A percentile compares a stretch with the other conserved stretches of the same genome.
Conservation (phyloP, 2,113 vertebrate species). For the Pachyramphus minor region DNA sequence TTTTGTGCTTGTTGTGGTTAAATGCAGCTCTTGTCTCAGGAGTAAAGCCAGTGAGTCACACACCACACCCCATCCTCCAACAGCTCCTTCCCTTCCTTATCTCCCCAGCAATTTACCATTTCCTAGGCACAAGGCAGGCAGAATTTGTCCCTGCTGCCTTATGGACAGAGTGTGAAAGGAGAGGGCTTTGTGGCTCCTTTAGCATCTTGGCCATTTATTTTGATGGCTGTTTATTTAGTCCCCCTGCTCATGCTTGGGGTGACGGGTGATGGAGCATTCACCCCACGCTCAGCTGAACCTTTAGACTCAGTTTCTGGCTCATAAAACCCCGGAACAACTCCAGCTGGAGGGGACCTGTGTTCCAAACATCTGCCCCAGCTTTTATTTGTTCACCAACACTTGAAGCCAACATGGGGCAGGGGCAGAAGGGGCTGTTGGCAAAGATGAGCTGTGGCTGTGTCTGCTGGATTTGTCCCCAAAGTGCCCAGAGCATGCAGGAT, state of each 20-base stretch:
- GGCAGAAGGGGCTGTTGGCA: neutral
- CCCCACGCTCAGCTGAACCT: neutral
- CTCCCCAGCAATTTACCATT: neutral
- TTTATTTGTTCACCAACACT: neutral
- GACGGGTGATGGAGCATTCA: neutral
- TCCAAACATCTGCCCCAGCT: neutral
- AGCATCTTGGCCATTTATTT: neutral
- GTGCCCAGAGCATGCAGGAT: neutral
- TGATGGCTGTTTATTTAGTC: no score
- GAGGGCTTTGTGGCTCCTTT: neutral
- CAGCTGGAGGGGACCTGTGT: neutral
- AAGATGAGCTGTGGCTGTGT: neutral
- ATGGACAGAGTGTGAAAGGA: neutral
- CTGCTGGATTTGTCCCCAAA: neutral
- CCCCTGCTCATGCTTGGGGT: fast-evolving
- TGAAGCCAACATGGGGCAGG: fast-evolving
- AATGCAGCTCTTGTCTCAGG: neutral
- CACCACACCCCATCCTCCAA: neutral
- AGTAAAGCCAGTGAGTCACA: constrained; percentile 28
- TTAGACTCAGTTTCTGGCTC: neutral
- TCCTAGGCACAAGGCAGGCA: neutral
- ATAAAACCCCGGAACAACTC: neutral
- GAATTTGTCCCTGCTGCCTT: neutral
- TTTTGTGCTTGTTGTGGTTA: neutral
- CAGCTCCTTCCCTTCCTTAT: neutral